Evolutionary conservation across 2,797 vertebrate genomes (phyloP), one percentile per base, ranked within the genome.

Genomic region (Luscinia megarhynchos): DNA sequence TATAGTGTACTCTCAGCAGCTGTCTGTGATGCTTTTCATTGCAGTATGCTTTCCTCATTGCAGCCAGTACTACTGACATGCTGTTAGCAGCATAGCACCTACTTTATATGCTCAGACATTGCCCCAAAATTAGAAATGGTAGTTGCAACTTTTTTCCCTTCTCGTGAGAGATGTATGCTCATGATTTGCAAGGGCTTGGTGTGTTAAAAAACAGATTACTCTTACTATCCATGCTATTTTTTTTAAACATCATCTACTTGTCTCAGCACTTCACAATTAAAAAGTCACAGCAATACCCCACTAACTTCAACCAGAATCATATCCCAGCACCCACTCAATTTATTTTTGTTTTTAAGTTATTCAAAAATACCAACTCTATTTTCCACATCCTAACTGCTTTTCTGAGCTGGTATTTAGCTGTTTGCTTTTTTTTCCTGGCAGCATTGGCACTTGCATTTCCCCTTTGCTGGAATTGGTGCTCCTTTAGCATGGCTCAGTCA

Each of bases 11-110:
- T 66, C 75, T 58, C 5, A 3, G 66, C 89, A 95, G 92, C 92
- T 95, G 95, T 72, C 62, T 72, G 51, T 64, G 68, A 50, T 66
- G 84, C 58, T 82, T 87, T 89, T 87, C 69, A 48, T 15, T 72
- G 87, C 51, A 55, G n/a, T 45, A 4, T 8, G 16, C 54, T 45
- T 89, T 91, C 72, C 55, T 83, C 54, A 24, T 11, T 67, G 64
- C 78, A 85, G 82, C 77, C 78, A 83, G 38, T 70, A 43, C 57
- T 87, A 72, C 68, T 83, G 68, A 91, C 87, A 85, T 0, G 7
- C 68, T 84, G 79, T 61, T 58, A 93, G 62, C 78, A 74, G 46
- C 16, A 30, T 1, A 80, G 50, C 12, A 66, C 29, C 79, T 92
- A 36, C 62, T 81, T 83, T 38, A 23, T 59, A 84, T 30, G 72